Percentiles rank a stretch among this genome's conserved stretches.
These are phyloP conservation scores for Thymelicus lineola DNA, from an alignment of 2,888 invertebrate species.

Conservation along the genomic window DNA sequence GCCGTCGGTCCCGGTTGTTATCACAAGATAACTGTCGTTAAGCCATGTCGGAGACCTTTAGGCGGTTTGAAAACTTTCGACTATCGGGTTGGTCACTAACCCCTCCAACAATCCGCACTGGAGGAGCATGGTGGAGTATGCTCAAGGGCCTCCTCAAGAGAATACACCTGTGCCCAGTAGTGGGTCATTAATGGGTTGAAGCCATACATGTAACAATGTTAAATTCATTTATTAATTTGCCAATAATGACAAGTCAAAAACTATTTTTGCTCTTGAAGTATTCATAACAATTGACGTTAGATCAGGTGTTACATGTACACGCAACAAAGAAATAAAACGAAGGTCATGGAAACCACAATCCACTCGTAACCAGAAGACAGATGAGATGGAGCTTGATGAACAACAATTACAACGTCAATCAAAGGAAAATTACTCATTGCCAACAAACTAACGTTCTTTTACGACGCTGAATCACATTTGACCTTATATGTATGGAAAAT, in stretches of 20 bases:
- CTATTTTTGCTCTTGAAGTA: not conserved
- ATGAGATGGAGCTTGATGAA: constrained; percentile 23
- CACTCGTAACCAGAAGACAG: constrained; percentile 19
- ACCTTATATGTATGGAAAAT: constrained; percentile 34
- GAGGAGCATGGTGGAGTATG: too few relatives aligned
- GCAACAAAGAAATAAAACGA: constrained; percentile 14
- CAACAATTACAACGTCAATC: constrained; percentile 34
- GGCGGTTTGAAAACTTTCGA: too few relatives aligned
- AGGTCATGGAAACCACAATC: constrained; percentile 32
- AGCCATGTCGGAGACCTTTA: too few relatives aligned
- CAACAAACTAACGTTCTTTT: constrained; percentile 28
- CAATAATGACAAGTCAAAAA: not conserved
- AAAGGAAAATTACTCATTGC: constrained; percentile 36
- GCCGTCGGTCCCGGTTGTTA: too few relatives aligned
- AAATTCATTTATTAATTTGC: not conserved
- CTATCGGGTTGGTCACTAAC: too few relatives aligned
- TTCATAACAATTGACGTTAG: not conserved
- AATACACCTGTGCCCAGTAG: too few relatives aligned
- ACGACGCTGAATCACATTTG: constrained; percentile 29
- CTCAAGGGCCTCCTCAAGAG: too few relatives aligned
- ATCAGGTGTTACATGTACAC: not conserved
- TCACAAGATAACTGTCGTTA: too few relatives aligned
- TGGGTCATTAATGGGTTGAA: too few relatives aligned
- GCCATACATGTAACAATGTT: too few relatives aligned
- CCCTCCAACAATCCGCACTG: too few relatives aligned